These are phyloP conservation scores for Aphis gossypii DNA, from an alignment of 1,140 invertebrate genomes.

Conservation along the genomic window DNA sequence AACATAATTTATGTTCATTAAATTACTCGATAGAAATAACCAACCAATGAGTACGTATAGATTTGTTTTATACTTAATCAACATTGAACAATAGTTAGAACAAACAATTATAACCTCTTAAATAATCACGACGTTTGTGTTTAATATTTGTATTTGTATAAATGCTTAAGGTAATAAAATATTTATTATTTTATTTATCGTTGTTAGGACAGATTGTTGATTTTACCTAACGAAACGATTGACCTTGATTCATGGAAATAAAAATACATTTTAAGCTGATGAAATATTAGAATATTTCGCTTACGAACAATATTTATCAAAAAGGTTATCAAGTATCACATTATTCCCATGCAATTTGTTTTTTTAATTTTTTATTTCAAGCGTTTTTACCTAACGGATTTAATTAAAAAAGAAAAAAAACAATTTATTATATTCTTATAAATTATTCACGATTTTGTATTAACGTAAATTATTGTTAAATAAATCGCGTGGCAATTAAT, in stretches of 20 bases:
- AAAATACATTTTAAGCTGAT: neutral
- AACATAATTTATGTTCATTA: neutral
- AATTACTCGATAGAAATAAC: slow-evolving; percentile 19
- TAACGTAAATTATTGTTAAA: slow-evolving; percentile 7
- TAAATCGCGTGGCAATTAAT: neutral
- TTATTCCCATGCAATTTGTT: neutral
- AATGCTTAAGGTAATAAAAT: neutral
- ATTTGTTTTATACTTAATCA: neutral
- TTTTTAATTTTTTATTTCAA: neutral
- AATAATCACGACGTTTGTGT: neutral
- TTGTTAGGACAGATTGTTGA: neutral
- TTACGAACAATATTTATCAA: neutral
- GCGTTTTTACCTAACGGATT: neutral
- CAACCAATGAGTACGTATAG: neutral
- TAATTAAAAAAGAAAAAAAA: neutral
- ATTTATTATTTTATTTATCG: slow-evolving; percentile 27
- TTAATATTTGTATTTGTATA: neutral
- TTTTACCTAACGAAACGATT: neutral
- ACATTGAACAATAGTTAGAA: neutral
- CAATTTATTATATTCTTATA: neutral
- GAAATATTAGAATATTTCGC: slow-evolving; percentile 28
- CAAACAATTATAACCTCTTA: neutral
- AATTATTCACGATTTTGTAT: slow-evolving; percentile 3
- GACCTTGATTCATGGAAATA: slow-evolving; percentile 15
- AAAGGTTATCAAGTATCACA: neutral